A percentile compares a stretch with the other conserved stretches of the same genome.
Conservation (phyloP, 2,797 vertebrate species). For the Heliangelus exortis region DNA sequence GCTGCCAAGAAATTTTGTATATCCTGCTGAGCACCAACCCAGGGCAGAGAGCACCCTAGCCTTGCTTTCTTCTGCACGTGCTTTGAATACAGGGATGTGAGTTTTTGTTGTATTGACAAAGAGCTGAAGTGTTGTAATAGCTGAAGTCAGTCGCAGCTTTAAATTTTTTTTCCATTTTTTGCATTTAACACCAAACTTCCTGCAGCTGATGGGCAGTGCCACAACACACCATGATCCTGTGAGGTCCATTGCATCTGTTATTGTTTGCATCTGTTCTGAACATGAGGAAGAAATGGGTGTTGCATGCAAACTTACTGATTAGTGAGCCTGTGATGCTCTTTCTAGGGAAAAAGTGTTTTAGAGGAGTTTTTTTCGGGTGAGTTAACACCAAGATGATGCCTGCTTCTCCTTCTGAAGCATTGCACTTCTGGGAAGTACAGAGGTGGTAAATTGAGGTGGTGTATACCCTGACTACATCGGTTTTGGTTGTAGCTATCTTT, state of each 20-base stretch:
- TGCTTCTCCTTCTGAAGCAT: background rate
- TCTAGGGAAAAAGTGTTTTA: background rate
- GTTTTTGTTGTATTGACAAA: background rate
- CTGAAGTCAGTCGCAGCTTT: background rate
- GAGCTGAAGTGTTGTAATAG: background rate
- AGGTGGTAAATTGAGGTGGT: background rate
- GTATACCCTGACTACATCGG: background rate
- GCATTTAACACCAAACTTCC: background rate
- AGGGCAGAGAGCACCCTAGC: background rate
- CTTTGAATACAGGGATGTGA: background rate
- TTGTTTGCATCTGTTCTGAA: background rate
- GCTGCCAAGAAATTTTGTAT: background rate
- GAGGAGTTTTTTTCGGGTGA: background rate
- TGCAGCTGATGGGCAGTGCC: background rate
- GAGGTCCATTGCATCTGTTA: background rate
- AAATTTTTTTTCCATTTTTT: fast-evolving
- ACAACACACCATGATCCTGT: background rate
- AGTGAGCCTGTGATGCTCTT: background rate
- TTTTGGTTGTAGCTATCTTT: background rate
- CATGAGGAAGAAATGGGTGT: background rate
- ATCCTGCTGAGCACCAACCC: background rate
- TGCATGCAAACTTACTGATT: background rate
- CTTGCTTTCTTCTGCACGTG: background rate
- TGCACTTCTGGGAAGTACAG: background rate
- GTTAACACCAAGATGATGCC: background rate